phyloP scores from a whole-genome alignment of 2,113 vertebrate genomes.

The Apodemus speciosus region DNA sequence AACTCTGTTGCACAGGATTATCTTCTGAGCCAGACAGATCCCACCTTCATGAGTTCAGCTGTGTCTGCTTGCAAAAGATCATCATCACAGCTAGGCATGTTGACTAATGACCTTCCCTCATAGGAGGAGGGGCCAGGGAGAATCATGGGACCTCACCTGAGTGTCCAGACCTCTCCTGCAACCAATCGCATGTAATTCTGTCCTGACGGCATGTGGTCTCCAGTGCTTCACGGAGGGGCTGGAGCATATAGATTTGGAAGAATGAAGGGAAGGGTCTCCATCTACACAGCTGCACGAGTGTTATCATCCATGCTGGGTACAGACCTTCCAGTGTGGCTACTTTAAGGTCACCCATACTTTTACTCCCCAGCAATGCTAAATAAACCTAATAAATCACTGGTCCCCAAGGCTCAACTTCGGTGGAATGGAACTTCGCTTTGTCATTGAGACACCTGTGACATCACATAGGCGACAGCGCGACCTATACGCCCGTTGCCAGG shows the following conservation, averaged over 20 bases:
- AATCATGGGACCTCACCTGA: background rate
- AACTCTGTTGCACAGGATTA: background rate
- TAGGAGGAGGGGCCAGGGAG: background rate
- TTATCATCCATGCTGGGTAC: background rate
- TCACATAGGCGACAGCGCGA: no score
- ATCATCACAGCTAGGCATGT: background rate
- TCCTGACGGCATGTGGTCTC: no score
- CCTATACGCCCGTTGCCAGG: no score
- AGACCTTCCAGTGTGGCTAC: background rate
- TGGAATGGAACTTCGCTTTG: background rate
- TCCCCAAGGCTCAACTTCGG: background rate
- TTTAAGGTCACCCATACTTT: background rate
- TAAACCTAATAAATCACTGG: background rate
- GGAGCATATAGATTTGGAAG: background rate
- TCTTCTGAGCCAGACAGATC: background rate
- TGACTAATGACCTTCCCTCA: background rate
- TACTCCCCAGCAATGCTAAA: background rate
- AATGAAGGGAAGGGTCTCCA: background rate
- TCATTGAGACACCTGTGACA: background rate
- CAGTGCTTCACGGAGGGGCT: background rate
- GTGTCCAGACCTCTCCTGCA: background rate
- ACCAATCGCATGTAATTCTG: background rate
- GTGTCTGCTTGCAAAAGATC: background rate
- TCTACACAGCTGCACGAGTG: background rate
- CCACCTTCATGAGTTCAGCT: background rate